phyloP scores from a whole-genome alignment of 2,888 invertebrate genomes.

The Tetranychus truncatus region DNA sequence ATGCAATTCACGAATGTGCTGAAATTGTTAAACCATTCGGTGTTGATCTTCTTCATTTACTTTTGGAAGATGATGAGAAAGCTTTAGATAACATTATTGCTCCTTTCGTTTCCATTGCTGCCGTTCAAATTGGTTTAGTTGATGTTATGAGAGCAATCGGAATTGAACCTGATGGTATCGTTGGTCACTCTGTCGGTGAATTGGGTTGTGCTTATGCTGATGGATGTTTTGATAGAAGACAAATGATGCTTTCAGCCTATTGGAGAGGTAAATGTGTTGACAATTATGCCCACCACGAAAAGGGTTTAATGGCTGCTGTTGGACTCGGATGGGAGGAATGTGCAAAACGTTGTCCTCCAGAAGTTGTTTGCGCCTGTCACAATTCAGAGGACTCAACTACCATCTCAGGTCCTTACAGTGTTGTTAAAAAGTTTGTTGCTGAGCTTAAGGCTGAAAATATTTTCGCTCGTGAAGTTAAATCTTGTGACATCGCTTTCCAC shows the following conservation, averaged over 20 bases:
- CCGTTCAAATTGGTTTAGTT: constrained; percentile 87
- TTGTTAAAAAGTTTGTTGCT: constrained; percentile 50
- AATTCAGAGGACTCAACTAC: constrained; percentile 86
- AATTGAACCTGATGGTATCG: constrained; percentile 73
- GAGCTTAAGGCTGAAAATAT: constrained; percentile 51
- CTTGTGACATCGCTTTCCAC: constrained; percentile 81
- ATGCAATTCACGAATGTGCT: constrained; percentile 55
- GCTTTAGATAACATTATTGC: constrained; percentile 56
- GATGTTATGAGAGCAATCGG: constrained; percentile 58
- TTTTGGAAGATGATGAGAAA: constrained; percentile 53
- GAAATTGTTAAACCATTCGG: constrained; percentile 57
- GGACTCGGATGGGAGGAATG: constrained; percentile 73
- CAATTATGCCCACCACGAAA: constrained; percentile 47
- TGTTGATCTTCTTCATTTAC: constrained; percentile 58
- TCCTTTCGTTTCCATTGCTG: constrained; percentile 82
- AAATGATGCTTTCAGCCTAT: constrained; percentile 80
- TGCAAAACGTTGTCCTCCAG: constrained; percentile 51
- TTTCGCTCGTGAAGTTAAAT: constrained; percentile 67
- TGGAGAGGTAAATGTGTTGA: constrained; percentile 67
- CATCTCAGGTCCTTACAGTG: constrained; percentile 62
- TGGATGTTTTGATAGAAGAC: constrained; percentile 79
- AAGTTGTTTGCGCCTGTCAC: constrained; percentile 74
- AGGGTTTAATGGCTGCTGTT: constrained; percentile 78
- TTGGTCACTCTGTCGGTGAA: constrained; percentile 89
- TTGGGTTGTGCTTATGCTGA: constrained; percentile 91